Conservation (phyloP, 1,140 invertebrate species). For the Lepidurus couesii region DNA sequence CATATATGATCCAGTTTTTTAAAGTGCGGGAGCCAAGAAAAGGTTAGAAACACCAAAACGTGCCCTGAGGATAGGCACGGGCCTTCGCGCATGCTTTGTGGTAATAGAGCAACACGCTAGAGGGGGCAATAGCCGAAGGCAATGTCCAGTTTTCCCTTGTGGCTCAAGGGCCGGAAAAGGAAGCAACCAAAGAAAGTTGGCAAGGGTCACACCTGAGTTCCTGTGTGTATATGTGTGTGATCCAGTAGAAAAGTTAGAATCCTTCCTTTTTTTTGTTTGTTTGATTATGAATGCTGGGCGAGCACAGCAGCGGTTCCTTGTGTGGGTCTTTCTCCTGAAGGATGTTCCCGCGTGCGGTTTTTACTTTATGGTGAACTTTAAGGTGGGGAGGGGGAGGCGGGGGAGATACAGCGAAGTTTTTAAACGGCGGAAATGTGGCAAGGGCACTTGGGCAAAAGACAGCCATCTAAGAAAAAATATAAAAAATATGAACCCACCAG, state of each 20-base stretch:
- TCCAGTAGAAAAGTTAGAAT: neutral
- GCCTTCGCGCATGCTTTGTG: neutral
- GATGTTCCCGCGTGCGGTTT: constrained; percentile 20
- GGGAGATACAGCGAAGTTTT: neutral
- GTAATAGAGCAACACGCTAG: neutral
- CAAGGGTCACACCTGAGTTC: neutral
- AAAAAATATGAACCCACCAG: neutral
- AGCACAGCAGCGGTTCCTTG: neutral
- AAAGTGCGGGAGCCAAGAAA: neutral
- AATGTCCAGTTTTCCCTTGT: neutral
- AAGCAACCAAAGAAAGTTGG: neutral
- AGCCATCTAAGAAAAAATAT: neutral
- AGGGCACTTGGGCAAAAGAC: neutral
- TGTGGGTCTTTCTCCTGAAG: constrained; percentile 13
- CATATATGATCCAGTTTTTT: too few species aligned
- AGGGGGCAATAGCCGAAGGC: neutral
- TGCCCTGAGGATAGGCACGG: neutral
- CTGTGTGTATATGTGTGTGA: neutral
- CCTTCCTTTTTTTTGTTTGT: too few species aligned
- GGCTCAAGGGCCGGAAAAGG: neutral
- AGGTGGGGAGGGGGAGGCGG: neutral
- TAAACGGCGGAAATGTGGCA: constrained; percentile 12
- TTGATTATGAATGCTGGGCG: neutral
- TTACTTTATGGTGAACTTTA: constrained; percentile 15
- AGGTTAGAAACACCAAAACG: neutral